These are phyloP conservation scores for Salminus brasiliensis DNA, from an alignment of 2,113 vertebrate genomes.

Conservation along the genomic window DNA sequence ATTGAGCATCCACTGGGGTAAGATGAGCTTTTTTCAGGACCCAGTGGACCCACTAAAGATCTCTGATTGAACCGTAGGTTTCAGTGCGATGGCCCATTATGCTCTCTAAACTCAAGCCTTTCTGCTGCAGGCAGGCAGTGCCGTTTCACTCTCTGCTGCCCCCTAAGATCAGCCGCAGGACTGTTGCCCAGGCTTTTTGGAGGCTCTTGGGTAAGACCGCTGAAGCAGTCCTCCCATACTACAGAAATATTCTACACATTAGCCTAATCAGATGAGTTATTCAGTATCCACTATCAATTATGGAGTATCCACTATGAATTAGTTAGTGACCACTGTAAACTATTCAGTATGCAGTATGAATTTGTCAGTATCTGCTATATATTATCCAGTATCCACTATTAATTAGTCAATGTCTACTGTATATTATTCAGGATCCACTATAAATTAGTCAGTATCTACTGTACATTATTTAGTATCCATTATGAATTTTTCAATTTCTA, in stretches of 20 bases:
- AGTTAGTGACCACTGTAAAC: neutral
- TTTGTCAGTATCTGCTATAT: neutral
- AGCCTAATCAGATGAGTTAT: too few species aligned
- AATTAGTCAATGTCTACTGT: neutral
- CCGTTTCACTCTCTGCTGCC: constrained; percentile 69
- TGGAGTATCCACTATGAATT: too few species aligned
- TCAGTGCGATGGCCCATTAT: too few species aligned
- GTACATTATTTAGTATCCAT: too few species aligned
- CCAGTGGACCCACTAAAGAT: too few species aligned
- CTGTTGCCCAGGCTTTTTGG: constrained; percentile 67
- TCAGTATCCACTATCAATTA: too few species aligned
- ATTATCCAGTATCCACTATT: neutral
- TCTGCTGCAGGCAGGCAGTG: constrained; percentile 24
- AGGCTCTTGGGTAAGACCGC: constrained; percentile 67
- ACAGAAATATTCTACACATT: too few species aligned
- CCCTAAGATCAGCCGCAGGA: constrained; percentile 50
- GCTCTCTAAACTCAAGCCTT: constrained; percentile 10
- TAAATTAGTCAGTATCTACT: neutral
- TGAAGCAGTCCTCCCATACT: neutral
- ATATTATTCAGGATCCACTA: neutral
- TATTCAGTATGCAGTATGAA: too few species aligned
- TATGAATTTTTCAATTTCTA: too few species aligned
- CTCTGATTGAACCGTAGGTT: too few species aligned
- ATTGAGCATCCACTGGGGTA: constrained; percentile 1
- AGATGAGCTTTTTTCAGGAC: neutral